A percentile compares a stretch with the other conserved stretches of the same genome.
Conservation (phyloP, 1,140 invertebrate species). For the Orius insidiosus region DNA sequence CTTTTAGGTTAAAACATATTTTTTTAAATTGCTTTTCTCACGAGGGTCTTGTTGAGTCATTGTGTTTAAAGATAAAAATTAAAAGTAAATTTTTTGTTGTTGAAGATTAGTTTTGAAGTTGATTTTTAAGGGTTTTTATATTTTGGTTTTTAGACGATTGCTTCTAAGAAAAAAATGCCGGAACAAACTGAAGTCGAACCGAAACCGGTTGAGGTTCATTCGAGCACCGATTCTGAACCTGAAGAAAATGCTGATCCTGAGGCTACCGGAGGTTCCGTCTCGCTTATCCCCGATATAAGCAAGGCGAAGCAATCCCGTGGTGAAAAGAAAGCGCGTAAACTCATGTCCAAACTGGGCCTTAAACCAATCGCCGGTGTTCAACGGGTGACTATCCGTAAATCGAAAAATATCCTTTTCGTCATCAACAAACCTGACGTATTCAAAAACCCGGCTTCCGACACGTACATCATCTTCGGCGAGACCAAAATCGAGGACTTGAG, state of each 20-base stretch:
- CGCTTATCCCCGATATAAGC: conserved; percentile 66
- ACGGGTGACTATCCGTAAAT: conserved; percentile 95
- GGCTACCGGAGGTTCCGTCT: conserved; percentile 34
- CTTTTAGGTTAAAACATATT: too few relatives aligned
- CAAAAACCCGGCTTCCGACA: conserved; percentile 98
- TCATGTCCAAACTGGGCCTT: conserved; percentile 95
- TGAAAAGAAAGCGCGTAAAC: conserved; percentile 97
- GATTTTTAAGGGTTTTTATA: too few relatives aligned
- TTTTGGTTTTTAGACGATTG: conserved; percentile 9
- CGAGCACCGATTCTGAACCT: conserved; percentile 53
- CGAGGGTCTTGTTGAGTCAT: too few relatives aligned
- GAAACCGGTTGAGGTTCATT: conserved; percentile 33
- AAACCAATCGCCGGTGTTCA: conserved; percentile 91
- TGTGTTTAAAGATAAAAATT: too few relatives aligned
- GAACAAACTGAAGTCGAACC: conserved; percentile 71
- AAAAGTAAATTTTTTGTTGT: too few relatives aligned
- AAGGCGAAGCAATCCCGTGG: conserved; percentile 95
- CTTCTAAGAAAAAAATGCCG: conserved; percentile 38
- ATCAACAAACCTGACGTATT: conserved; percentile 99
- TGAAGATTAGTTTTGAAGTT: too few relatives aligned
- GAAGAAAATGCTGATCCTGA: conserved; percentile 81
- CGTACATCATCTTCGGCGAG: conserved; percentile 99
- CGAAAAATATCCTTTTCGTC: conserved; percentile 98
- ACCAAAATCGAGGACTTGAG: conserved; percentile 99
- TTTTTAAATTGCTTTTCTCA: too few relatives aligned